A percentile compares a stretch with the other conserved stretches of the same genome.
These are phyloP conservation scores for Aplysina aerophoba DNA, from an alignment of 37 sponge, comb jelly and placozoan genomes.

Conservation along the genomic window DNA sequence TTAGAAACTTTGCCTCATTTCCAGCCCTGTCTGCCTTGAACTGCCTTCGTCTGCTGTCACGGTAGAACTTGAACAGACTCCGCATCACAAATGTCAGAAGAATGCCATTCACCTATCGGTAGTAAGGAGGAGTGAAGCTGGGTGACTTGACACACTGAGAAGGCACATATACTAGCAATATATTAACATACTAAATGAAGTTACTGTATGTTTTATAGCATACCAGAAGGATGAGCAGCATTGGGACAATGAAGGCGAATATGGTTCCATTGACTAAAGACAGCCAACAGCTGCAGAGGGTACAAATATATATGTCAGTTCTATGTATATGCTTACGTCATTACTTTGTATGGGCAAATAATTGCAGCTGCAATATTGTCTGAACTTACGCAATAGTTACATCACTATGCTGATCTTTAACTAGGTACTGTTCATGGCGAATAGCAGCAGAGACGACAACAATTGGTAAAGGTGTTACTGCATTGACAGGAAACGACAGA, in stretches of 20 bases:
- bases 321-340: too few relatives aligned
- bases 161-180: too few relatives aligned
- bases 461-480: constrained; percentile 17
- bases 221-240: constrained; percentile 14
- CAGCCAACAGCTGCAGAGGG: constrained; percentile 22
- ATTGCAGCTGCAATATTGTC: too few relatives aligned
- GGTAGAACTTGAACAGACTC: constrained; percentile 20
- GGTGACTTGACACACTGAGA: too few relatives aligned
- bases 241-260: constrained; percentile 23
- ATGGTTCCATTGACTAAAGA: constrained; percentile 11
- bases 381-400: constrained; percentile 18
- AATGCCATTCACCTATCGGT: constrained; percentile 2
- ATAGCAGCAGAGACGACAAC: constrained; percentile 1
- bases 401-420: background rate
- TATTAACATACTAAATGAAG: too few relatives aligned
- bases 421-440: constrained; percentile 22
- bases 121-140: too few relatives aligned
- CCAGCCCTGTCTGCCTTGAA: too few relatives aligned
- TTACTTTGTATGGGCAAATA: too few relatives aligned
- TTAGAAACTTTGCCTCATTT: too few relatives aligned
- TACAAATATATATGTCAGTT: too few relatives aligned
- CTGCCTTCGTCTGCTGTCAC: too few relatives aligned
- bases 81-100: constrained; percentile 12
- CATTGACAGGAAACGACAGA: background rate
- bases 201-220: background rate